phyloP scores from a whole-genome alignment of 2,888 invertebrate species.

The Cerceris rybyensis region DNA sequence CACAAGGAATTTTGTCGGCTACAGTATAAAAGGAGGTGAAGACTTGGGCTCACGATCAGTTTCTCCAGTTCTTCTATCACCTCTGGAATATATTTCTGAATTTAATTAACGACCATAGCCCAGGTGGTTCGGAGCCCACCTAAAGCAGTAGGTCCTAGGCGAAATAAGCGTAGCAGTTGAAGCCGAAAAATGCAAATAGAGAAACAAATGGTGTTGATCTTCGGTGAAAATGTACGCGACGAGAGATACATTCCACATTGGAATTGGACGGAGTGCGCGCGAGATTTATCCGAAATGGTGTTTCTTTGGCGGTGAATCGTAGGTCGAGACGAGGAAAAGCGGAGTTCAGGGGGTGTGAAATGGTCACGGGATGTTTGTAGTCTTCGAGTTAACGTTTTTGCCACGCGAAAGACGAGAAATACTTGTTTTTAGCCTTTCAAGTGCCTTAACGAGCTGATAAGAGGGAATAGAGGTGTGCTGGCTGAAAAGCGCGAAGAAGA shows the following conservation, averaged over 20 bases:
- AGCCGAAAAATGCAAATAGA: too few relatives aligned
- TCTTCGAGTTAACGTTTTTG: conserved; percentile 19
- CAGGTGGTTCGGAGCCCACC: too few relatives aligned
- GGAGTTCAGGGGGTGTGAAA: conserved; percentile 31
- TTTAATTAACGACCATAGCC: too few relatives aligned
- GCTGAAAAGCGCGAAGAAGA: conserved; percentile 23
- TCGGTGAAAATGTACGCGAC: conserved; percentile 22
- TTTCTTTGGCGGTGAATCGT: conserved; percentile 1
- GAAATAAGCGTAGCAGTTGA: too few relatives aligned
- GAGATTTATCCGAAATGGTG: neutral
- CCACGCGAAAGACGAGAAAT: conserved; percentile 30
- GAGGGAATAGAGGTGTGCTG: conserved; percentile 42
- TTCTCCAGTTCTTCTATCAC: too few relatives aligned
- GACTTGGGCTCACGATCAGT: too few relatives aligned
- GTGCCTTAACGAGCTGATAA: conserved; percentile 65
- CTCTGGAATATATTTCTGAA: too few relatives aligned
- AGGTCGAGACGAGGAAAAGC: neutral
- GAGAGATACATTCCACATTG: conserved; percentile 20
- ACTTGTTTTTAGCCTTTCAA: conserved; percentile 62
- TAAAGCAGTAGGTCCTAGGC: too few relatives aligned
- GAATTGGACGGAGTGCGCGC: conserved; percentile 7
- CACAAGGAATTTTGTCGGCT: too few relatives aligned
- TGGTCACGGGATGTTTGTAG: conserved; percentile 39
- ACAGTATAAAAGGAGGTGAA: neutral
- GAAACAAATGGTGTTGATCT: conserved; percentile 1